Conservation (phyloP, 2,888 invertebrate species). For the Drosophila borborema region DNA sequence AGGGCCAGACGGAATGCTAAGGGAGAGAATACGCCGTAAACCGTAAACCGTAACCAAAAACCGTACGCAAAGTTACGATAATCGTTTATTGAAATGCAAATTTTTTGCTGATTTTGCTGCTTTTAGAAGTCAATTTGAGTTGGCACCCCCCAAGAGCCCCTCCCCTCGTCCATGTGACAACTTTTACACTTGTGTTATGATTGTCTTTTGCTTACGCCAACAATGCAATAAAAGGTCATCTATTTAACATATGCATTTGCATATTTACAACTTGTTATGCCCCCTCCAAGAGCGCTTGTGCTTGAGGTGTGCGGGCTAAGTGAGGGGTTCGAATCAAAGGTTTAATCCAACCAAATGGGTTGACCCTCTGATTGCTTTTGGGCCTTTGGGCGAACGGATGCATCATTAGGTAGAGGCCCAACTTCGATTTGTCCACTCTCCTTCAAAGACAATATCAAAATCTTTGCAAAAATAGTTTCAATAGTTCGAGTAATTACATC, state of each 20-base stretch:
- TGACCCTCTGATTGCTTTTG: conserved; percentile 44
- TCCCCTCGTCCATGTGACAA: conserved; percentile 50
- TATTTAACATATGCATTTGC: conserved; percentile 65
- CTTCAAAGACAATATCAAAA: background rate
- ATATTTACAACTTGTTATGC: conserved; percentile 53
- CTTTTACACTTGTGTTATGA: conserved; percentile 69
- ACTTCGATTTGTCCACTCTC: background rate
- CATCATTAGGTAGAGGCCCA: conserved; percentile 17
- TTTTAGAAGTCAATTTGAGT: conserved; percentile 83
- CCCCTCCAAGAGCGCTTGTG: background rate
- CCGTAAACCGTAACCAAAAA: conserved; percentile 76
- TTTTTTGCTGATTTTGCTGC: conserved; percentile 84
- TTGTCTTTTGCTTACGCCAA: conserved; percentile 59
- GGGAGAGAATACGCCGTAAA: conserved; percentile 35
- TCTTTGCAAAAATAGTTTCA: background rate
- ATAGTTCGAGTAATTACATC: background rate
- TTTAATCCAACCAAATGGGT: conserved; percentile 14
- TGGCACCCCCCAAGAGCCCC: conserved; percentile 6
- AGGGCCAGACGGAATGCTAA: conserved; percentile 1
- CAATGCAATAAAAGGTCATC: conserved; percentile 64
- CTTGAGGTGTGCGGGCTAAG: conserved; percentile 11
- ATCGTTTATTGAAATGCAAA: conserved; percentile 85
- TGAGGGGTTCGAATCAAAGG: conserved; percentile 12
- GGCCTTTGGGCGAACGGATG: conserved; percentile 29
- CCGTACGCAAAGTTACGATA: conserved; percentile 81